These are phyloP conservation scores for Condylura cristata DNA, from an alignment of 2,113 vertebrate species.

Conservation along the genomic window DNA sequence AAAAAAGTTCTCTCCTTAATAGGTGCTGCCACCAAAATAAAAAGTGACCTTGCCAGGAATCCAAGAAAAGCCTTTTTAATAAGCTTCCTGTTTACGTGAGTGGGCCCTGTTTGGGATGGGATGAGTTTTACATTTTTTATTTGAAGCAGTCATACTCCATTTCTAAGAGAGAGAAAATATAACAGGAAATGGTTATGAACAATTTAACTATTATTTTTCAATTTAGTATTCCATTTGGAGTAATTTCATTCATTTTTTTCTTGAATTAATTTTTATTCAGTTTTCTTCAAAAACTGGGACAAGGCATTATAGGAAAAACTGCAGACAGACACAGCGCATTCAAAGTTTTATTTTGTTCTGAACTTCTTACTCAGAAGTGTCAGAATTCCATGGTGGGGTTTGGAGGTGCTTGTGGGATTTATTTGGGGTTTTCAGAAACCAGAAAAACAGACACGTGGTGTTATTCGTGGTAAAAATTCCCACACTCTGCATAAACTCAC, in stretches of 20 bases:
- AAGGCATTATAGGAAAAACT: conserved; percentile 60
- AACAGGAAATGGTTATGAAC: conserved; percentile 75
- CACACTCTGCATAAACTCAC: conserved; percentile 56
- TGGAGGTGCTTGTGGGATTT: conserved; percentile 70
- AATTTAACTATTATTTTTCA: conserved; percentile 80
- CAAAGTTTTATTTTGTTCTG: conserved; percentile 55
- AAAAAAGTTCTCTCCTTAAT: conserved; percentile 60
- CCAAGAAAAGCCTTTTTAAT: conserved; percentile 69
- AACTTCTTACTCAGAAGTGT: conserved; percentile 60
- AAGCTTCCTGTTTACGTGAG: conserved; percentile 72
- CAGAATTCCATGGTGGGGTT: conserved; percentile 56
- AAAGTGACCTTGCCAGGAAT: conserved; percentile 70
- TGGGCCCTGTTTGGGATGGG: conserved; percentile 63
- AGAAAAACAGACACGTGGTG: conserved; percentile 56
- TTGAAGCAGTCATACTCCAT: conserved; percentile 70
- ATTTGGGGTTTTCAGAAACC: conserved; percentile 72
- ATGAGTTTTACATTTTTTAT: conserved; percentile 67
- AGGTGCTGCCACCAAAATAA: conserved; percentile 68
- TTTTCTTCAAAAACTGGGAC: conserved; percentile 75
- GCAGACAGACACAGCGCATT: conserved; percentile 37
- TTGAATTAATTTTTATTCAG: conserved; percentile 78
- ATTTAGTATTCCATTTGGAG: conserved; percentile 77
- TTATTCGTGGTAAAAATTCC: conserved; percentile 62
- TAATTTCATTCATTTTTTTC: conserved; percentile 76
- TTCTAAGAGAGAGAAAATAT: conserved; percentile 68